These are phyloP conservation scores for Gobius niger DNA, from an alignment of 2,113 vertebrate genomes.

Conservation along the genomic window DNA sequence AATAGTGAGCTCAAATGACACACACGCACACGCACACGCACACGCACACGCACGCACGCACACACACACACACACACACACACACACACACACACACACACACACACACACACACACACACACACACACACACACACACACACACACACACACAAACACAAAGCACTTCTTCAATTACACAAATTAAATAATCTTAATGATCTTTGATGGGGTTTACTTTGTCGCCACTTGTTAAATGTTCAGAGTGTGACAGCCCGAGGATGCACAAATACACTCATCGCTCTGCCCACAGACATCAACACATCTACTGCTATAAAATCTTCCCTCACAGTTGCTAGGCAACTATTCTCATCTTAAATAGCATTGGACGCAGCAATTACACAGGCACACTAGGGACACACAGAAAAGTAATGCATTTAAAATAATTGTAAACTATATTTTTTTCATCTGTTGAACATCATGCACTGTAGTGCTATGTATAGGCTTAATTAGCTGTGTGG, in stretches of 20 bases:
- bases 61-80: too few species aligned
- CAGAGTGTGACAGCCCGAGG: neutral
- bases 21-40: too few species aligned
- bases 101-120: too few species aligned
- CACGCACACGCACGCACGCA: too few species aligned
- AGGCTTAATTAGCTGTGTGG: neutral
- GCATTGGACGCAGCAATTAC: constrained; percentile 48
- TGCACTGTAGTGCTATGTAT: neutral
- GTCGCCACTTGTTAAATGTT: constrained; percentile 55
- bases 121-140: too few species aligned
- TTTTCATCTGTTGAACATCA: too few species aligned
- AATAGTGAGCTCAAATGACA: too few species aligned
- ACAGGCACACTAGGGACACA: neutral
- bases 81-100: too few species aligned
- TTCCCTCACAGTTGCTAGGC: constrained; percentile 72
- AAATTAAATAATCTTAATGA: constrained; percentile 9
- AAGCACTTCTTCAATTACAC: neutral
- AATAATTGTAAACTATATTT: neutral
- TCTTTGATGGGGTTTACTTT: constrained; percentile 35
- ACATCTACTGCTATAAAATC: constrained; percentile 55
- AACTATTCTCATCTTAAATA: constrained; percentile 74
- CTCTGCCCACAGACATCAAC: constrained; percentile 29
- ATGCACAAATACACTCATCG: too few species aligned
- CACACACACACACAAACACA: neutral
- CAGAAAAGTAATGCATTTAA: neutral